phyloP scores from a whole-genome alignment of 64 coral and sea anemone species.

The Astreopora myriophthalma region DNA sequence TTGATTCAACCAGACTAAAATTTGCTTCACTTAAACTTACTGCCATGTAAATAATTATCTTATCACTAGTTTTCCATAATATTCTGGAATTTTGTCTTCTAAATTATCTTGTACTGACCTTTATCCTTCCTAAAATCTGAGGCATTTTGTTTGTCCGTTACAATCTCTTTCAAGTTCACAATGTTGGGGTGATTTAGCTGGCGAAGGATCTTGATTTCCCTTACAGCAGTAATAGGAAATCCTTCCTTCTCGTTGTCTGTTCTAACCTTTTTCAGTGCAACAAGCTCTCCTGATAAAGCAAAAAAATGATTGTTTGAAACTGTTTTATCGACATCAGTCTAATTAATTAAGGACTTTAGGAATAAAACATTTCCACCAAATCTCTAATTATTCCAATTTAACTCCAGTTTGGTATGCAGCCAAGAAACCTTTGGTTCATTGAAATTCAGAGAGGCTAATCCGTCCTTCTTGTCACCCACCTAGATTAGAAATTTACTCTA shows the following conservation, averaged over 20 bases:
- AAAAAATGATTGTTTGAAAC: neutral
- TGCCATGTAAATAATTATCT: no score
- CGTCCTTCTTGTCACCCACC: no score
- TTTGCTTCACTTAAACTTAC: no score
- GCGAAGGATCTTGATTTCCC: slow-evolving; percentile 96
- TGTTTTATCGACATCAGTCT: neutral
- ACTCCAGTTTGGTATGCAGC: no score
- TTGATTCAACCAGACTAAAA: no score
- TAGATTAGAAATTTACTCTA: no score
- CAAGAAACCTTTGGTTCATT: no score
- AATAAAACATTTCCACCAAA: no score
- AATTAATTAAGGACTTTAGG: no score
- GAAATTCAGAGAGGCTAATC: no score
- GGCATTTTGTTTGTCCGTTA: slow-evolving; percentile 98
- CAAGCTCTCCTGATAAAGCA: slow-evolving; percentile 78
- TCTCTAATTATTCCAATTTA: no score
- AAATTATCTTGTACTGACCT: slow-evolving; percentile 58
- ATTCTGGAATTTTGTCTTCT: neutral
- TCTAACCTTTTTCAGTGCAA: slow-evolving; percentile 95
- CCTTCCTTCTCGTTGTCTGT: slow-evolving; percentile 99
- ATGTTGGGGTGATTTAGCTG: slow-evolving; percentile 95
- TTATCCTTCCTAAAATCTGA: slow-evolving; percentile 97
- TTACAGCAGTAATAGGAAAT: slow-evolving; percentile 98
- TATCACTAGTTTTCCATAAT: no score
- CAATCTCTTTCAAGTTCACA: slow-evolving; percentile 98